Conservation (phyloP, 2,888 invertebrate species). For the Rhingia campestris region DNA sequence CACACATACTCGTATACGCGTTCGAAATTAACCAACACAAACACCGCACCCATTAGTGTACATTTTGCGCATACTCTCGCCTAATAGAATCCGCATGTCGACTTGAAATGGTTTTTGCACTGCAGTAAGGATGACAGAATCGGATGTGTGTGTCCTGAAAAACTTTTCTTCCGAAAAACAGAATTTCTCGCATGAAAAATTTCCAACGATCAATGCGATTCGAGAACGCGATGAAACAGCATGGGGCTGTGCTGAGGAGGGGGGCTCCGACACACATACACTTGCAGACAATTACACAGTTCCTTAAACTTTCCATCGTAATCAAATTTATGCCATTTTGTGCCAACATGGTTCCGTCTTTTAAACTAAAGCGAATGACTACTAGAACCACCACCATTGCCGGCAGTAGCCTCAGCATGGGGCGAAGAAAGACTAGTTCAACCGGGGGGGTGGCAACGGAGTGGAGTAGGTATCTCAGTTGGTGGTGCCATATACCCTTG, state of each 20-base stretch:
- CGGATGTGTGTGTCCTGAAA: slow-evolving; percentile 21
- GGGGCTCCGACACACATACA: slow-evolving; percentile 1
- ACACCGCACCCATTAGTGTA: slow-evolving; percentile 30
- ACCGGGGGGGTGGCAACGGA: background rate
- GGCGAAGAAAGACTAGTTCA: background rate
- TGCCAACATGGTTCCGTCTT: slow-evolving; percentile 58
- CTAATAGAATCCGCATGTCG: slow-evolving; percentile 56
- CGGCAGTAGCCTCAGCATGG: slow-evolving; percentile 4
- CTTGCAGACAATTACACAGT: slow-evolving; percentile 45
- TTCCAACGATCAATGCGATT: slow-evolving; percentile 59
- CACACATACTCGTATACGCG: slow-evolving; percentile 19
- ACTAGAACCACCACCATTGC: slow-evolving; percentile 9
- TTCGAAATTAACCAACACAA: slow-evolving; percentile 37
- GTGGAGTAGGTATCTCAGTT: too few species aligned
- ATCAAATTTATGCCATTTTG: slow-evolving; percentile 69
- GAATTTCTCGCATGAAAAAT: slow-evolving; percentile 56
- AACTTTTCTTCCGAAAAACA: slow-evolving; percentile 41
- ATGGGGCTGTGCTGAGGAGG: background rate
- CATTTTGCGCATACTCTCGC: slow-evolving; percentile 71
- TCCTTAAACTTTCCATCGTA: slow-evolving; percentile 61
- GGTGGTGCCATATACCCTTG: too few species aligned
- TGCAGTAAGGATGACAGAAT: slow-evolving; percentile 32
- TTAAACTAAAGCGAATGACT: slow-evolving; percentile 24
- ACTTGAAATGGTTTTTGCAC: slow-evolving; percentile 63
- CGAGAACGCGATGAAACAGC: background rate